A percentile compares a stretch with the other conserved stretches of the same genome.
Conservation (phyloP, 2,888 invertebrate species). For the Sisyra terminalis region DNA sequence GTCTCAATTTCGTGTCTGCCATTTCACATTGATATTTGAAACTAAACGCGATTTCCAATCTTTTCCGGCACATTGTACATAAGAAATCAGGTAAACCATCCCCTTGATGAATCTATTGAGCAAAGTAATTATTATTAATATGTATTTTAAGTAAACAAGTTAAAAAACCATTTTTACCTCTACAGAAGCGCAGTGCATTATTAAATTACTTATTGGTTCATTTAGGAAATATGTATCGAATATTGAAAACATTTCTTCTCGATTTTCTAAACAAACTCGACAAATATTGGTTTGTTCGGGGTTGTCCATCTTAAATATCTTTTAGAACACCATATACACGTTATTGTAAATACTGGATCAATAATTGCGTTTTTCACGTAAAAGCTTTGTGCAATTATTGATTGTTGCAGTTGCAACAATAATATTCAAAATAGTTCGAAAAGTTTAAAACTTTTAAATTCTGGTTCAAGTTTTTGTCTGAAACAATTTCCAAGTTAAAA, state of each 20-base stretch:
- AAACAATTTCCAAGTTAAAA: no score
- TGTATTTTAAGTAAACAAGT: background rate
- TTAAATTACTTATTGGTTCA: constrained; percentile 1
- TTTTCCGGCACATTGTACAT: constrained; percentile 1
- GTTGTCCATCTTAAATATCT: no score
- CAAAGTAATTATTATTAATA: background rate
- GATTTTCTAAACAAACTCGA: constrained; percentile 1
- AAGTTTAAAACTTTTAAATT: no score
- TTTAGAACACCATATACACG: no score
- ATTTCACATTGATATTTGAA: constrained; percentile 8
- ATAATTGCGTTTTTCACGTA: no score
- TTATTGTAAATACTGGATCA: no score
- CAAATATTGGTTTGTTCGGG: background rate
- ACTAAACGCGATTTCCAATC: constrained; percentile 5
- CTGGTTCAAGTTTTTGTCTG: no score
- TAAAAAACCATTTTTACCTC: background rate
- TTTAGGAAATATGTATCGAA: background rate
- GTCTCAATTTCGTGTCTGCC: constrained; percentile 6
- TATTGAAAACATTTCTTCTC: background rate
- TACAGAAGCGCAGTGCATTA: constrained; percentile 3
- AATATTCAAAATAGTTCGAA: no score
- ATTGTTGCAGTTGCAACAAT: no score
- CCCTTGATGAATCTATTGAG: constrained; percentile 4
- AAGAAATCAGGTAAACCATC: constrained; percentile 7
- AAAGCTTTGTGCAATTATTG: no score